These are phyloP conservation scores for Hydropotes inermis DNA, from an alignment of 2,113 vertebrate genomes.

Conservation along the genomic window DNA sequence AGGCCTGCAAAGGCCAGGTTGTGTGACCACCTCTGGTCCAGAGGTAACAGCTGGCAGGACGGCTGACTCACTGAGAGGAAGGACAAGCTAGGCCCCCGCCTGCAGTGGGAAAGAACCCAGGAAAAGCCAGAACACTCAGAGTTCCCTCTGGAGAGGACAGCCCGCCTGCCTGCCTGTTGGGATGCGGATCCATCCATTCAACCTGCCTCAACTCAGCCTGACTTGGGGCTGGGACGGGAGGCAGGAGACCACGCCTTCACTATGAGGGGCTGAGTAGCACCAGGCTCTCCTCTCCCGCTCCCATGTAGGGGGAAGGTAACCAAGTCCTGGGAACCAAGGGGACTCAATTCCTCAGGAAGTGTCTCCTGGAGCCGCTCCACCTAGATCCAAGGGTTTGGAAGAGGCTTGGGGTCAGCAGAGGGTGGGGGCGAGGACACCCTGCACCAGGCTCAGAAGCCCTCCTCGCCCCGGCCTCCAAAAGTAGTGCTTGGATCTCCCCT, in stretches of 20 bases:
- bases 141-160: fast-evolving
- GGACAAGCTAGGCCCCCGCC: not conserved
- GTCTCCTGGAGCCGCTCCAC: not conserved
- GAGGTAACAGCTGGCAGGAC: not conserved
- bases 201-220: fast-evolving
- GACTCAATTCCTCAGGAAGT: no score
- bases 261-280: fast-evolving
- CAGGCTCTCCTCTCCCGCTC: not conserved
- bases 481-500: fast-evolving
- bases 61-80: fast-evolving
- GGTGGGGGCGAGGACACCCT: not conserved
- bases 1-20: not conserved
- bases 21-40: fast-evolving
- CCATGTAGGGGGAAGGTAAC: not conserved
- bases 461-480: not conserved
- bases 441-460: no score
- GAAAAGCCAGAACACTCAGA: fast-evolving
- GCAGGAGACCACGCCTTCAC: fast-evolving
- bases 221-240: not conserved
- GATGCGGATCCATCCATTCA: fast-evolving
- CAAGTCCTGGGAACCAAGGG: not conserved
- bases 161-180: fast-evolving
- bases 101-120: fast-evolving
- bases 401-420: not conserved
- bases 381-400: no score